phyloP scores from a whole-genome alignment of 2,888 invertebrate genomes.

The Sesamia inferens region DNA sequence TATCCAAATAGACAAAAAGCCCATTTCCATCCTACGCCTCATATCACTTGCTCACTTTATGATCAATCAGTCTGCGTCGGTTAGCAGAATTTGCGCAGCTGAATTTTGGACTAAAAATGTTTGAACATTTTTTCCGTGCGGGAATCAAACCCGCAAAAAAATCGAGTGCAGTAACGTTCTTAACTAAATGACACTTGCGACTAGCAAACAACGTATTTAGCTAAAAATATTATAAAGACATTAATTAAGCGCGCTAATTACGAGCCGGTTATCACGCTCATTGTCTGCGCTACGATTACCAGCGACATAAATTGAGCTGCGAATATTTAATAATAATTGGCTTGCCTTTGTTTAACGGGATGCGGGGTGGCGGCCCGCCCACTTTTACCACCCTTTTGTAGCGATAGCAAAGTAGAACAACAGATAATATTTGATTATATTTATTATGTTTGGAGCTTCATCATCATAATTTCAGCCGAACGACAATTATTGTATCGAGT shows the following conservation, averaged over 20 bases:
- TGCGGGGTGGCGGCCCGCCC: slow-evolving; percentile 63
- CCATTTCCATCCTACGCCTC: too few relatives aligned
- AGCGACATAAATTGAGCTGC: slow-evolving; percentile 74
- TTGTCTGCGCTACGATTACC: slow-evolving; percentile 78
- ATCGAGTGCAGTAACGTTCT: not conserved
- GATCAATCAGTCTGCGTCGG: too few relatives aligned
- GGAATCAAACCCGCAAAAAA: too few relatives aligned
- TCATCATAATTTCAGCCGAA: too few relatives aligned
- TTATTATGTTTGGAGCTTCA: not conserved
- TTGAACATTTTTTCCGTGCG: too few relatives aligned
- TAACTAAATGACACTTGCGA: not conserved
- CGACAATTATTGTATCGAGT: too few relatives aligned
- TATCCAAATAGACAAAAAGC: too few relatives aligned
- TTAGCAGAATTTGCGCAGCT: too few relatives aligned
- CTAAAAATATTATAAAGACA: slow-evolving; percentile 65
- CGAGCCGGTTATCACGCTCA: slow-evolving; percentile 79
- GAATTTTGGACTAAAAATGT: too few relatives aligned
- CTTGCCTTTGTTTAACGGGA: slow-evolving; percentile 86
- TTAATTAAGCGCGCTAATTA: slow-evolving; percentile 83
- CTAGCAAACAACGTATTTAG: not conserved
- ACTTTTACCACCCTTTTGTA: slow-evolving; percentile 67
- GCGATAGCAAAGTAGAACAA: slow-evolving; percentile 61
- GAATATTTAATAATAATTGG: slow-evolving; percentile 86
- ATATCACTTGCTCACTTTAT: too few relatives aligned
- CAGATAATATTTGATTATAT: not conserved